Base-by-base conservation (phyloP, 1,140 invertebrate genomes). In the Monochamus saltuarius region DNA sequence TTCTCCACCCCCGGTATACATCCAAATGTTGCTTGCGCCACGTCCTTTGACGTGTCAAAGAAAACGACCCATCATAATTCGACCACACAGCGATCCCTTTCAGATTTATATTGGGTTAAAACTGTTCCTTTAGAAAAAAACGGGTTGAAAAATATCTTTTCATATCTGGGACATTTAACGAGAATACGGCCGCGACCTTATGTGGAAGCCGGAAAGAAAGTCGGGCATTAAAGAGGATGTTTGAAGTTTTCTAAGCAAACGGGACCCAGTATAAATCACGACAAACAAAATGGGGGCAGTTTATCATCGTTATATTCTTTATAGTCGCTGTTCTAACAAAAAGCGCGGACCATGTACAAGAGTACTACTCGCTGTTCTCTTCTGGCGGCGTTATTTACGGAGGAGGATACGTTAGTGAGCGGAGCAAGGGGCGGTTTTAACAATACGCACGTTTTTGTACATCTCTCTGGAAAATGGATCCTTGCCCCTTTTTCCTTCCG, bases 201-300 rank as follows among this genome's bases (percentile, higher is more conserved):
- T 22, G 11, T 22, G 17, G 10, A 16, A n/a, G 45, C 11, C 17
- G 13, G 29, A 47, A 22, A 46, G 29, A 47, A 47, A 19, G 10
- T 38, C 36, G 52, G 13, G 55, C 49, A 59, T 59, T 52, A 59
- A 59, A 59, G 38, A 40, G 29, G 42, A 59, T 52, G 47, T 53
- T 59, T 59, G 57, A 59, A 59, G 57, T 52, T 59, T 59, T 59
- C 38, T 52, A 50, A 59, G 57, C 47, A 50, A 59, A 59, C 47
- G 49, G 49, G 11, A 10, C 42, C 40, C 38, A 35, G 39, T 59
- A 59, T 59, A 52, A 59, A 59, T 59, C 56, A 59, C 19, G 47
- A 50, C 49, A 43, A 52, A 34, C 37, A 52, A 53, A 59, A 59
- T 52, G 57, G 35, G 45, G 46, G 17, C 57, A 59, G 47, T 59